phyloP scores from a whole-genome alignment of 2,113 vertebrate species.

The Lanius collurio region DNA sequence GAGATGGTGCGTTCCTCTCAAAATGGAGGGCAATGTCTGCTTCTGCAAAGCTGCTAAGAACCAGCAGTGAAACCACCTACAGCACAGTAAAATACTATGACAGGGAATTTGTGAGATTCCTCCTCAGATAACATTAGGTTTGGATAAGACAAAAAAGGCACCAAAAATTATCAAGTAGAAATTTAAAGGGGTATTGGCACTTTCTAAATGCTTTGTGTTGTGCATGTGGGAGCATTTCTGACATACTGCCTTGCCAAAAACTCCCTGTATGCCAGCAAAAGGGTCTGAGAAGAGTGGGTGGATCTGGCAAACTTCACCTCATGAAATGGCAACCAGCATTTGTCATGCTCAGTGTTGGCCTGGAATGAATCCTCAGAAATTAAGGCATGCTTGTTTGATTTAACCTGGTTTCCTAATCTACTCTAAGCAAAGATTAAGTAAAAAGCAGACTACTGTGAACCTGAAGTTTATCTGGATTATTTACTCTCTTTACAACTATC shows the following conservation, averaged over 20 bases:
- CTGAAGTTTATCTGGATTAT: background rate
- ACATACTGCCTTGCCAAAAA: background rate
- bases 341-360: background rate
- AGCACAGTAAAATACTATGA: background rate
- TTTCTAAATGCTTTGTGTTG: background rate
- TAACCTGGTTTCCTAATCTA: background rate
- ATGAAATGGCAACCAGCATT: background rate
- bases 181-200: background rate
- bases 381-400: background rate
- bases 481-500: background rate
- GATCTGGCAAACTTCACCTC: background rate
- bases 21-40: background rate
- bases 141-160: background rate
- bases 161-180: background rate
- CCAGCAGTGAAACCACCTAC: background rate
- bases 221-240: background rate
- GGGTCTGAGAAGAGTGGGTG: background rate
- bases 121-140: background rate
- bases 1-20: background rate
- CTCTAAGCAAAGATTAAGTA: background rate
- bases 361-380: background rate
- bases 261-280: fast-evolving
- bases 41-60: background rate
- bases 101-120: background rate
- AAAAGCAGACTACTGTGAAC: background rate